Base-by-base conservation (phyloP, 2,888 invertebrate genomes). In the Perizoma affinitatum region DNA sequence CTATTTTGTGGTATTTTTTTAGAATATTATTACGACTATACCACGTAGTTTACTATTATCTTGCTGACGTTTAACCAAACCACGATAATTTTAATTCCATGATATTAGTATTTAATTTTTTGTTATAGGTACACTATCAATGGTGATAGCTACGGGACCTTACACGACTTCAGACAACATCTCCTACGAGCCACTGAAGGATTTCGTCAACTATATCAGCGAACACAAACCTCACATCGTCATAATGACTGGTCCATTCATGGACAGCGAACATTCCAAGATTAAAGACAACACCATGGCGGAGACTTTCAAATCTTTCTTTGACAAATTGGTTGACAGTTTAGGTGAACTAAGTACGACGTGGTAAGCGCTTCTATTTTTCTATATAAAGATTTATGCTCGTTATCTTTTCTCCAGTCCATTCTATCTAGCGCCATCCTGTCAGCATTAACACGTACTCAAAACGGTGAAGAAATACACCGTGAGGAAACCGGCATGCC, bases 211-310 rank as follows among this genome's bases (percentile, higher is more conserved):
- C 10, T 94, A 95, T 74, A 94, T 97, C 0, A 87, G 86, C 58
- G 90, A 94, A 9, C 93, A 95, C 66, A 93, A 93, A 70, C 98
- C 98, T 0, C 95, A 98, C 81, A 88, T 98, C 22, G 93, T 96
- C 43, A 94, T 98, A 65, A 88, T 98, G 73, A 94, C 96, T 8
- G 98, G 98, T 0, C 98, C 98, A 0, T 97, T 98, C 80, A 82
- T 98, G 54, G 97, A 98, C 76, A 90, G 92, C 7, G 93, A 94
- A 33, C 96, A 96, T 82, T 85, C 93, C 9, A 89, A 94, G 59
- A 90, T 96, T n/a, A 90, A 87, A 44, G 94, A 94, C 60, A 93
- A 94, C 61, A 83, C 89, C 0, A 88, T 96, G 71, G 93, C 94
- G 0, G 95, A 95, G 71, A 94, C 96, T 0, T 97, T 94, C 82